Conservation (phyloP, 2,888 invertebrate genomes). For the Copidosoma aretas region DNA sequence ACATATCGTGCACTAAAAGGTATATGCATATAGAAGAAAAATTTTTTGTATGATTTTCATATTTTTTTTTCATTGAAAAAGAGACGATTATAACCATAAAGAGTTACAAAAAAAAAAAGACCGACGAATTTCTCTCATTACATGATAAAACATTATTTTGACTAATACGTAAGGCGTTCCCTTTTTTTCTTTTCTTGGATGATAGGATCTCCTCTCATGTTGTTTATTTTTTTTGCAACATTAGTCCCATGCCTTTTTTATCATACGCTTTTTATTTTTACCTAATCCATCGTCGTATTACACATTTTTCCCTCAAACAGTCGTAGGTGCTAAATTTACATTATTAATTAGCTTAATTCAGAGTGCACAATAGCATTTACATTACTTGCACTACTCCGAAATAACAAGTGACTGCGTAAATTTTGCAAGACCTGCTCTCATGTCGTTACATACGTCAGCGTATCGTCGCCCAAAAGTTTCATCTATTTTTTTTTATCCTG, state of each 20-base stretch:
- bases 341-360: slow-evolving; percentile 29
- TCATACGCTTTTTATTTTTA: slow-evolving; percentile 9
- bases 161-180: slow-evolving; percentile 32
- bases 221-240: slow-evolving; percentile 29
- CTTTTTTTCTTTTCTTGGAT: slow-evolving; percentile 13
- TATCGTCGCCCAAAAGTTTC: slow-evolving; percentile 34
- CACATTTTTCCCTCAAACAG: neutral
- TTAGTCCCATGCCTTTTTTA: slow-evolving; percentile 37
- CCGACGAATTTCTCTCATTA: slow-evolving; percentile 20
- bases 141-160: slow-evolving; percentile 27
- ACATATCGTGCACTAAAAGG: slow-evolving; percentile 9
- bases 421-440: slow-evolving; percentile 11
- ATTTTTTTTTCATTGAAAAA: neutral
- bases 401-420: slow-evolving; percentile 13
- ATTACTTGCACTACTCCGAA: neutral
- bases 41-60: neutral
- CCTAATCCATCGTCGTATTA: slow-evolving; percentile 8
- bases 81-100: slow-evolving; percentile 18
- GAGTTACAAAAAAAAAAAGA: slow-evolving; percentile 28
- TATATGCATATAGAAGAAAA: neutral
- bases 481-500: slow-evolving; percentile 31
- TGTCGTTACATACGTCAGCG: slow-evolving; percentile 9
- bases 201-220: slow-evolving; percentile 28
- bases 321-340: slow-evolving; percentile 16
- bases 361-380: slow-evolving; percentile 7